These are phyloP conservation scores for Phalacrocorax carbo DNA, from an alignment of 2,113 vertebrate species.

Conservation along the genomic window DNA sequence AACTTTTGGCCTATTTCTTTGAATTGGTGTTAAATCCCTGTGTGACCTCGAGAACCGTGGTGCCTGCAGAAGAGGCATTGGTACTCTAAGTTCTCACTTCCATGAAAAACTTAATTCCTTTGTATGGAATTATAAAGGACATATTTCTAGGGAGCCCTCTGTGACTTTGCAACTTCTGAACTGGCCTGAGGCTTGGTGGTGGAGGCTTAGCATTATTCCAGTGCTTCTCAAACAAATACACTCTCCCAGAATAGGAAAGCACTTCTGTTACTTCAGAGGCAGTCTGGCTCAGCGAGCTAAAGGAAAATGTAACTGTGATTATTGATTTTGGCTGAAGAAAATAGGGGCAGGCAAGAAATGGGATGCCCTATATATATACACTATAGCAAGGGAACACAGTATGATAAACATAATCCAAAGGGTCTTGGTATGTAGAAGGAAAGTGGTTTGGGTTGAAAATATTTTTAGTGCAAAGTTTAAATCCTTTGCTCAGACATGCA, in stretches of 20 bases:
- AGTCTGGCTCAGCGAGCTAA: not conserved
- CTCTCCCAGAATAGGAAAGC: not conserved
- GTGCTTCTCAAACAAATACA: not conserved
- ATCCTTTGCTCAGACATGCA: not conserved
- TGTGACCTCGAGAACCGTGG: fast-evolving
- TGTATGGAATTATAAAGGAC: not conserved
- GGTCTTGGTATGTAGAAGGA: not conserved
- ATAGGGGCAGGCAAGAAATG: not conserved
- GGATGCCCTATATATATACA: not conserved
- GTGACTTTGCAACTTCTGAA: not conserved
- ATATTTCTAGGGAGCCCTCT: not conserved
- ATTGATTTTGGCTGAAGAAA: not conserved
- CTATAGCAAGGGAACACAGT: not conserved
- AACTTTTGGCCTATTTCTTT: not conserved
- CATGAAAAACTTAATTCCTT: not conserved
- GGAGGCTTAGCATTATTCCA: not conserved
- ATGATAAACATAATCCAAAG: not conserved
- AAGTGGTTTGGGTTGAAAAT: not conserved
- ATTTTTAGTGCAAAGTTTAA: not conserved
- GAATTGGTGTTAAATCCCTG: not conserved
- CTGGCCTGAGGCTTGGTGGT: not conserved
- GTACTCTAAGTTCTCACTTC: not conserved
- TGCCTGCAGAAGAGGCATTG: not conserved
- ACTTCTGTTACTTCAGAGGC: not conserved
- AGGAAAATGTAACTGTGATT: not conserved